phyloP scores from a whole-genome alignment of 2,888 invertebrate genomes.

The Heliconius charithonia region DNA sequence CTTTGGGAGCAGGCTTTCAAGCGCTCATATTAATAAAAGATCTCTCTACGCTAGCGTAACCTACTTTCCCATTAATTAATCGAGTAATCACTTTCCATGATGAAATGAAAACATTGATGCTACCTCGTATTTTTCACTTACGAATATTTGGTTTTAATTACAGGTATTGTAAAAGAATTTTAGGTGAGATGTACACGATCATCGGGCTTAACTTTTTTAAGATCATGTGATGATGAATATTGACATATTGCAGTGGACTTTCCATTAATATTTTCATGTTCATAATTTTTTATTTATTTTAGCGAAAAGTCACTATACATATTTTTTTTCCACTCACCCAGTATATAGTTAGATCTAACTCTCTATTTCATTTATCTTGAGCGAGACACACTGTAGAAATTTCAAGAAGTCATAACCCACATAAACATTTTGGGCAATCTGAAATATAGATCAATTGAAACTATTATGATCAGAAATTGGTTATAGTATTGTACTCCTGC shows the following conservation, averaged over 20 bases:
- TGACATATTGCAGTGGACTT: not conserved
- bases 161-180: slow-evolving; percentile 6
- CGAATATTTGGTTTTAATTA: slow-evolving; percentile 23
- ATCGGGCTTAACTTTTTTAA: not conserved
- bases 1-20: not conserved
- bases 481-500: slow-evolving; percentile 54
- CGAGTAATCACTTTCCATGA: slow-evolving; percentile 32
- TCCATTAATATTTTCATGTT: not conserved
- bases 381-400: not conserved
- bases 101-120: slow-evolving; percentile 17
- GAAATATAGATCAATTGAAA: slow-evolving; percentile 48
- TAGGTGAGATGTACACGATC: not conserved
- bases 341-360: too few relatives aligned
- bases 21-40: slow-evolving; percentile 36
- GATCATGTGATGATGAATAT: not conserved
- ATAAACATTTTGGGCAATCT: slow-evolving; percentile 26
- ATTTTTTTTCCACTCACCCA: not conserved
- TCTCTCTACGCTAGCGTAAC: slow-evolving; percentile 34
- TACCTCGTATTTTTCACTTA: slow-evolving; percentile 20
- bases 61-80: slow-evolving; percentile 41
- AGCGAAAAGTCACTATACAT: not conserved
- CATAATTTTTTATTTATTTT: not conserved
- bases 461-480: slow-evolving; percentile 50
- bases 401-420: not conserved
- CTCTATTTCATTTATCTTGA: not conserved